Base-by-base conservation (phyloP, 2,888 invertebrate genomes). In the Drosophila fungiperda region DNA sequence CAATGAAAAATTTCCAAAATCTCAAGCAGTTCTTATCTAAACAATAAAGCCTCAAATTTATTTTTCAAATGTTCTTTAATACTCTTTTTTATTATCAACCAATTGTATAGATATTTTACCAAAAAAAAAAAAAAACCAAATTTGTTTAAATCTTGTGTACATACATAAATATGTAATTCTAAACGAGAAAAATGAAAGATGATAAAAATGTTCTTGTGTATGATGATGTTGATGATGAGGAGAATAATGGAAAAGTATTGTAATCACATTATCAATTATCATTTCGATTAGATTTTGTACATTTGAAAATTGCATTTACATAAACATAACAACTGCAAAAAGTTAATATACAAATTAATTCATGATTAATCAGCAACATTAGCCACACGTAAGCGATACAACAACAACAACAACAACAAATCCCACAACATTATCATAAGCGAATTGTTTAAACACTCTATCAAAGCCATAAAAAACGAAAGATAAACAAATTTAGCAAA, bases 231-330 rank as follows among this genome's bases (percentile, higher is more conserved):
- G 29, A 32, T 8, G n/a, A 49, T 20, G 57, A 66, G 50, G 29
- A 29, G 45, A 66, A 62, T 42, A 40, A 60, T 54, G 60, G 23
- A 45, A 33, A 57, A 70, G 60, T 71, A 76, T 65, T 70, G 77
- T 69, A 76, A 66, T 49, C 62, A 68, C 68, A 20, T 42, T 57
- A 32, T 29, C 40, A 9, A 15, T 76, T 66, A 87, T 87, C 70
- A 84, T 85, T 85, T 83, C 60, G 60, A 77, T 79, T 76, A 77
- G 74, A 78, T 83, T 84, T 87, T 85, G 83, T 88, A 86, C 80
- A 88, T 83, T 78, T 58, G 76, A 75, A 73, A 84, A 85, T 69
- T 87, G 87, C 83, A 83, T 83, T 83, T 83, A 83, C 80, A 75
- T 80, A 70, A 78, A 45, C 67, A 66, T 33, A 58, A 48, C 58